These are phyloP conservation scores for Gobiocypris rarus DNA, from an alignment of 2,113 vertebrate species.

Conservation along the genomic window DNA sequence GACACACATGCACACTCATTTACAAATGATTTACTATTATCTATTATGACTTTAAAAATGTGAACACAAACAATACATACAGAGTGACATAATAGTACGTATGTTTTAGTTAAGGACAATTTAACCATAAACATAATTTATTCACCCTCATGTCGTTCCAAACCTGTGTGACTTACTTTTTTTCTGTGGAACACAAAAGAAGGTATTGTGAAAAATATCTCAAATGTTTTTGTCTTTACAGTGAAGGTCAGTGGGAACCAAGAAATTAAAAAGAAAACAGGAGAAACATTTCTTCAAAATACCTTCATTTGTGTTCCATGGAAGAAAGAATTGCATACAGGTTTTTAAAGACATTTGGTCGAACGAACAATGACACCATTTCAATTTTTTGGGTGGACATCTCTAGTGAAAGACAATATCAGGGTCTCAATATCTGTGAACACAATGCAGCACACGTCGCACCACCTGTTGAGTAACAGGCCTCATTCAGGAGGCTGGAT, in stretches of 20 bases:
- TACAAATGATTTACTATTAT: conserved; percentile 11
- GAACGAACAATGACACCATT: background rate
- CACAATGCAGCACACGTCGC: conserved; percentile 34
- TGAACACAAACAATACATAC: background rate
- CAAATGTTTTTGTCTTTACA: background rate
- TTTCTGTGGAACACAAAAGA: background rate
- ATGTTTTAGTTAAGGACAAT: background rate
- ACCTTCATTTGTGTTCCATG: background rate
- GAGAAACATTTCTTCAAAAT: background rate
- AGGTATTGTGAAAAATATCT: background rate
- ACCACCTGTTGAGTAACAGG: conserved; percentile 38
- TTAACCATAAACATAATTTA: background rate
- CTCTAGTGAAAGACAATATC: background rate
- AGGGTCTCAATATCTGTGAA: background rate
- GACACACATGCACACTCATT: conserved; percentile 43
- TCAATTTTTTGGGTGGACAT: background rate
- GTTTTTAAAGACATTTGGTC: background rate
- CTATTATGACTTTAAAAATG: background rate
- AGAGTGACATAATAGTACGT: background rate
- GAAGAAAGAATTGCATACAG: background rate
- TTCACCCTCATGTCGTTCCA: background rate
- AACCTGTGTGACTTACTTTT: background rate
- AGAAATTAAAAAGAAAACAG: background rate
- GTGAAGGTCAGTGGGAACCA: background rate
- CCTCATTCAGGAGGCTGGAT: background rate